phyloP scores from a whole-genome alignment of 2,888 invertebrate genomes.

The Perdita meconis region DNA sequence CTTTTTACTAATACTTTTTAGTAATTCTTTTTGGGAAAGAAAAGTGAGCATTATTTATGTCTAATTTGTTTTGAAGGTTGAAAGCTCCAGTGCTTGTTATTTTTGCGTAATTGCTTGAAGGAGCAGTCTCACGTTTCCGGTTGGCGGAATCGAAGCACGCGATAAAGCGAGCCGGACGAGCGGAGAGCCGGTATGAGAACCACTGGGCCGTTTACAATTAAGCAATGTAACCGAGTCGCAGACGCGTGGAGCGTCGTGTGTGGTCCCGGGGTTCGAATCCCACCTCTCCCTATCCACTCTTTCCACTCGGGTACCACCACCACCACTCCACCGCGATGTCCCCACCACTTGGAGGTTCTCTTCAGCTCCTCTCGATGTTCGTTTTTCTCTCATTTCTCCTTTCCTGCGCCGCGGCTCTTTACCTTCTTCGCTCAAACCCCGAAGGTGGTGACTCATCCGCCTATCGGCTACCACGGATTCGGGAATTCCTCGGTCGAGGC shows the following conservation, averaged over 20 bases:
- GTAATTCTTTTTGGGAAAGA: too few species aligned
- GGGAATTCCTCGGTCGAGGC: slow-evolving; percentile 67
- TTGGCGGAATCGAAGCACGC: not conserved
- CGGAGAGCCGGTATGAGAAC: slow-evolving; percentile 72
- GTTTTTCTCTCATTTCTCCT: slow-evolving; percentile 57
- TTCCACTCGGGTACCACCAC: slow-evolving; percentile 67
- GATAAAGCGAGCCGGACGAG: not conserved
- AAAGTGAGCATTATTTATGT: too few species aligned
- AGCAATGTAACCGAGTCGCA: slow-evolving; percentile 84
- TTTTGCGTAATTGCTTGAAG: too few species aligned
- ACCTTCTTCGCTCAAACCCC: slow-evolving; percentile 67
- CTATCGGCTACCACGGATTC: slow-evolving; percentile 70
- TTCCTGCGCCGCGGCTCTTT: slow-evolving; percentile 63
- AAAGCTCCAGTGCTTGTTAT: too few species aligned
- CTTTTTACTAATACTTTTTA: too few species aligned
- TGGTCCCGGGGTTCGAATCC: slow-evolving; percentile 82
- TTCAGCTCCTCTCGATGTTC: slow-evolving; percentile 55
- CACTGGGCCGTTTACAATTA: slow-evolving; percentile 84
- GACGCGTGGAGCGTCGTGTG: slow-evolving; percentile 84
- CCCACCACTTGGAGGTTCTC: slow-evolving; percentile 68
- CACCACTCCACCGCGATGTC: slow-evolving; percentile 65
- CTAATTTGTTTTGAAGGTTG: too few species aligned
- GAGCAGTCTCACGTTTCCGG: not conserved
- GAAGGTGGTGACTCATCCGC: slow-evolving; percentile 72
- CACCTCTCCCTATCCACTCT: slow-evolving; percentile 76